A percentile compares a stretch with the other conserved stretches of the same genome.
These are phyloP conservation scores for Amphilophus citrinellus DNA, from an alignment of 2,113 vertebrate species.

Conservation along the genomic window DNA sequence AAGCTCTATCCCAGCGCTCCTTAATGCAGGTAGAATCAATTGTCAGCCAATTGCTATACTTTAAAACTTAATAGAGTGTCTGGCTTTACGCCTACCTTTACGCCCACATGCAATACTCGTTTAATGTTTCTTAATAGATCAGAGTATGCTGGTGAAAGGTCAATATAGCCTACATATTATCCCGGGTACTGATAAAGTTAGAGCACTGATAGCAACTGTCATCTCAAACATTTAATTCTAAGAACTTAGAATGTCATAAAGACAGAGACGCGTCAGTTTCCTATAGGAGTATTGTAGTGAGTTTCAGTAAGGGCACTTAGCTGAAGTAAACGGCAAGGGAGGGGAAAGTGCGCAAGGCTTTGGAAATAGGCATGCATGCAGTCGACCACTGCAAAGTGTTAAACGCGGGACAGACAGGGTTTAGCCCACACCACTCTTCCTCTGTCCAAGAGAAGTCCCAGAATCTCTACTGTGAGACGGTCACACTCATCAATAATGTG, in stretches of 20 bases:
- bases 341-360: slow-evolving; percentile 59
- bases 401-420: slow-evolving; percentile 61
- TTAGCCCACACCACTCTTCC: slow-evolving; percentile 50
- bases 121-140: not conserved
- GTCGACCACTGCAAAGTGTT: slow-evolving; percentile 65
- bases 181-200: not conserved
- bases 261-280: not conserved
- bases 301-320: slow-evolving; percentile 47
- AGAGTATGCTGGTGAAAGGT: not conserved
- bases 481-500: slow-evolving; percentile 75
- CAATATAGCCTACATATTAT: not conserved
- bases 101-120: not conserved
- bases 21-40: not conserved
- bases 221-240: not conserved
- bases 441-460: slow-evolving; percentile 53
- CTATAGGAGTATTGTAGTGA: slow-evolving; percentile 8
- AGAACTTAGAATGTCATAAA: not conserved
- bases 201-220: not conserved
- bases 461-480: slow-evolving; percentile 48
- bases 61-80: not conserved
- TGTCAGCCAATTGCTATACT: not conserved
- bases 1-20: not conserved
- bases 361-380: slow-evolving; percentile 63
- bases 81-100: not conserved
- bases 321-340: slow-evolving; percentile 62